Conservation (phyloP, 2,113 vertebrate species). For the Ivindomyrus marchei region DNA sequence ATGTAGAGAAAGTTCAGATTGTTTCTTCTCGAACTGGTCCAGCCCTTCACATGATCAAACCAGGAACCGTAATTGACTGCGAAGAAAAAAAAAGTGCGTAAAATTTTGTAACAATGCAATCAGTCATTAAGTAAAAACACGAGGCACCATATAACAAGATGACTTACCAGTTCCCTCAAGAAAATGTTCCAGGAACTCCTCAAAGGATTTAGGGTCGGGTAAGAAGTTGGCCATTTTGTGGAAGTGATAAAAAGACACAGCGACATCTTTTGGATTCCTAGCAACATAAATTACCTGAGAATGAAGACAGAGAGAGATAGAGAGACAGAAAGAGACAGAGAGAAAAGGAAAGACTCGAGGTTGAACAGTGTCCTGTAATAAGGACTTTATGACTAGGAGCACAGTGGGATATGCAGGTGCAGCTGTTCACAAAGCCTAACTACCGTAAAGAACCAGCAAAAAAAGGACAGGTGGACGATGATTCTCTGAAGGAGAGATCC, state of each 20-base stretch:
- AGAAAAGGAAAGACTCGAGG: neutral
- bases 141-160: neutral
- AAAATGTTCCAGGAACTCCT: slow-evolving; percentile 61
- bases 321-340: neutral
- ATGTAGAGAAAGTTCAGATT: slow-evolving; percentile 59
- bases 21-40: slow-evolving; percentile 54
- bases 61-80: slow-evolving; percentile 75
- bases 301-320: neutral
- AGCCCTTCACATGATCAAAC: slow-evolving; percentile 77
- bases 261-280: slow-evolving; percentile 77
- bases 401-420: neutral
- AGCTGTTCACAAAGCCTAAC: neutral
- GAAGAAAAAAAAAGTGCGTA: neutral
- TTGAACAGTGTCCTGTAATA: neutral
- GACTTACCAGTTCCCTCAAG: slow-evolving; percentile 63
- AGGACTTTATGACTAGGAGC: neutral
- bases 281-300: slow-evolving; percentile 72
- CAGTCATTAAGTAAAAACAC: neutral
- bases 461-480: neutral
- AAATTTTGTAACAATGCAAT: neutral
- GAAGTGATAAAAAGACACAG: slow-evolving; percentile 76
- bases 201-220: slow-evolving; percentile 57
- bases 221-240: slow-evolving; percentile 74
- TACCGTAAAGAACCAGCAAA: neutral
- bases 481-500: neutral